These are phyloP conservation scores for Oxyruncus cristatus DNA, from an alignment of 2,113 vertebrate genomes.

Conservation along the genomic window DNA sequence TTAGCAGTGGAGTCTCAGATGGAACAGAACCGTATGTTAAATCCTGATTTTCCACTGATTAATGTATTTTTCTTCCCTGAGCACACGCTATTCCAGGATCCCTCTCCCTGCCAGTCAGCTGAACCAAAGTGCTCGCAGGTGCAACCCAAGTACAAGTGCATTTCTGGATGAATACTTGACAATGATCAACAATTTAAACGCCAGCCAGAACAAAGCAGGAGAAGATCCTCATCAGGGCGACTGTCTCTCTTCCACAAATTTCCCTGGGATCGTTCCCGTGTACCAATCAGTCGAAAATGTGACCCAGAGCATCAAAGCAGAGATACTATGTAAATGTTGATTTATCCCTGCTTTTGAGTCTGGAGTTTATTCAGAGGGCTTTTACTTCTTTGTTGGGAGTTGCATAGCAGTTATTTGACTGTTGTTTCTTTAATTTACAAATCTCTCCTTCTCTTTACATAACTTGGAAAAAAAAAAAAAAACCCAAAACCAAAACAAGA, in stretches of 20 bases:
- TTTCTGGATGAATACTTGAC: not conserved
- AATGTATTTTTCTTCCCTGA: not conserved
- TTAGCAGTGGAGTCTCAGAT: not conserved
- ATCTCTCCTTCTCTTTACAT: conserved; percentile 44
- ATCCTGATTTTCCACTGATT: not conserved
- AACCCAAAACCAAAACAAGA: not conserved
- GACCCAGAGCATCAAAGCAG: conserved; percentile 22
- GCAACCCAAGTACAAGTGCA: not conserved
- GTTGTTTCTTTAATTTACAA: conserved; percentile 54
- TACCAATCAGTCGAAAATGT: not conserved
- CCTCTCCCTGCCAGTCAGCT: not conserved
- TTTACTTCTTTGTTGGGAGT: not conserved
- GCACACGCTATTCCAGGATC: not conserved
- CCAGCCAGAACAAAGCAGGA: not conserved
- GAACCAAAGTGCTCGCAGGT: not conserved
- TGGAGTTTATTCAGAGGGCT: conserved; percentile 33
- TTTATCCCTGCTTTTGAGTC: conserved; percentile 47
- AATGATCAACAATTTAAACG: not conserved
- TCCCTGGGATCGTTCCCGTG: not conserved
- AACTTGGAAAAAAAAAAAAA: not conserved
- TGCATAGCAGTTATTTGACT: conserved; percentile 5
- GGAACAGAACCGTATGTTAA: accelerated
- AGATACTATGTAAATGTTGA: conserved; percentile 17
- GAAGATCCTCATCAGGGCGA: not conserved
- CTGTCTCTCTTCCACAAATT: not conserved